These are phyloP conservation scores for Resseliella maxima DNA, from an alignment of 2,888 invertebrate species.

Conservation along the genomic window DNA sequence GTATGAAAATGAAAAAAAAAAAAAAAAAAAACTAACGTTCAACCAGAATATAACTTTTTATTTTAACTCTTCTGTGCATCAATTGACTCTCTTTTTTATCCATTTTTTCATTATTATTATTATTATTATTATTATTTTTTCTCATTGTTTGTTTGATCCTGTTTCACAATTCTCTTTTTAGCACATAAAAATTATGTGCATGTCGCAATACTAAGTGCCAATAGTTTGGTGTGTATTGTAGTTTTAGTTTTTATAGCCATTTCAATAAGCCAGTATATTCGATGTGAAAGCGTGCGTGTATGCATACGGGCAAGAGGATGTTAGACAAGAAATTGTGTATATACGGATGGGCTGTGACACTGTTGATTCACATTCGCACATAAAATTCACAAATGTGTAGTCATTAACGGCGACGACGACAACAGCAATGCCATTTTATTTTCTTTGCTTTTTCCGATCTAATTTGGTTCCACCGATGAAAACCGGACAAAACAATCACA, in stretches of 20 bases:
- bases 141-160: neutral
- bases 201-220: neutral
- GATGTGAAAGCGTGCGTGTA: neutral
- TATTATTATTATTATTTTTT: neutral
- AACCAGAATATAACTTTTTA: neutral
- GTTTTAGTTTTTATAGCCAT: neutral
- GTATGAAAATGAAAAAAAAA: no score
- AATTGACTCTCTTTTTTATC: neutral
- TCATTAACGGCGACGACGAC: slow-evolving; percentile 16
- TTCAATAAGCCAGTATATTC: no score
- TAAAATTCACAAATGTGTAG: neutral
- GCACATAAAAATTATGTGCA: slow-evolving; percentile 26
- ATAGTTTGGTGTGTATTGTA: neutral
- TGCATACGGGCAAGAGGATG: no score
- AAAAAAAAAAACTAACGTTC: no score
- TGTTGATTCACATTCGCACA: slow-evolving; percentile 15
- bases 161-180: neutral
- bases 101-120: neutral
- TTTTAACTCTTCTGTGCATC: neutral
- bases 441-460: neutral
- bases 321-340: no score
- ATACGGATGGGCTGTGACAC: neutral
- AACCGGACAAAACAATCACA: slow-evolving; percentile 39
- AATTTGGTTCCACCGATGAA: slow-evolving; percentile 12
- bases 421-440: neutral